These are phyloP conservation scores for Sciurus niger DNA, from an alignment of 2,113 vertebrate genomes.

Conservation along the genomic window DNA sequence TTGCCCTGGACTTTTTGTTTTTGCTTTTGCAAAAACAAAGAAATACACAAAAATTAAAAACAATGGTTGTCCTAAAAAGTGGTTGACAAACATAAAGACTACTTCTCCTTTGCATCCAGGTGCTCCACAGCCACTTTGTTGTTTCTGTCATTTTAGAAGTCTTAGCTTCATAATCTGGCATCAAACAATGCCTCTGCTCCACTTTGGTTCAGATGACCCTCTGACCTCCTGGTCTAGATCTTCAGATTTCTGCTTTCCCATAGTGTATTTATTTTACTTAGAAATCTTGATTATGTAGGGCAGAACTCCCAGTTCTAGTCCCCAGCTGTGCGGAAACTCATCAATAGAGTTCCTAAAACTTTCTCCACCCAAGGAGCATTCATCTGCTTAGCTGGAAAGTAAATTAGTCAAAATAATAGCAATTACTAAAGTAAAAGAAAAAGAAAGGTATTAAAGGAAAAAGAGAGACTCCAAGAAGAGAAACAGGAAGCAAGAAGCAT, in stretches of 20 bases:
- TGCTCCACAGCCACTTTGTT: background rate
- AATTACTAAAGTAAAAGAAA: background rate
- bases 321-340: background rate
- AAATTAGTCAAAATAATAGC: constrained; percentile 21
- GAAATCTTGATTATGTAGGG: background rate
- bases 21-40: background rate
- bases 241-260: background rate
- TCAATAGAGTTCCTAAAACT: background rate
- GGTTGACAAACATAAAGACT: background rate
- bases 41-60: background rate
- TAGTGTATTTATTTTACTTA: background rate
- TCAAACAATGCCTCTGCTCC: background rate
- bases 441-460: background rate
- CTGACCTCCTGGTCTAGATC: background rate
- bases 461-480: background rate
- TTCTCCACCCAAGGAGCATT: background rate
- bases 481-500: background rate
- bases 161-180: background rate
- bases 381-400: background rate
- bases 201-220: background rate
- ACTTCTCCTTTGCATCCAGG: background rate
- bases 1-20: background rate
- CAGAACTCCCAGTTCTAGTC: background rate
- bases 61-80: background rate
- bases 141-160: background rate